Base-by-base conservation (phyloP, 2,888 invertebrate genomes). In the Eudemis profundana region DNA sequence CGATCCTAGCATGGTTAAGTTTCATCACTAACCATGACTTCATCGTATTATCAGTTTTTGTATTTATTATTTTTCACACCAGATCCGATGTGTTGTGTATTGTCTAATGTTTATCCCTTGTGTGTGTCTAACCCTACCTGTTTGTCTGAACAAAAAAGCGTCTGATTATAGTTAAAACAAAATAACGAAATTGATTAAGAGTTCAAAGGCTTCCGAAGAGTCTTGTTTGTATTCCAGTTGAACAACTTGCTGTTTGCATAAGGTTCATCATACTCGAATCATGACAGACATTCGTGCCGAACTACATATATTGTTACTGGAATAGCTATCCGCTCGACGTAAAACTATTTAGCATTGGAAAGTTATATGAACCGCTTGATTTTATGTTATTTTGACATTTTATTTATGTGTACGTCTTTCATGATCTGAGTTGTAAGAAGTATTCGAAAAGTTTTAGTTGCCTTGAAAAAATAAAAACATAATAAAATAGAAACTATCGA, bases 91-190 rank as follows among this genome's bases (percentile, higher is more conserved):
- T 92, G 90, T 93, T 96, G 96, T 96, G 96, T 96, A 95, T 96
- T 96, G 96, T 96, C 96, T 96, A 95, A 95, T 95, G 95, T 95
- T 95, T 93, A 94, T 95, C 95, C 96, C 94, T 95, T 96, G 96
- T 96, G 96, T 96, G 95, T 96, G 95, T 96, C 95, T 95, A 90
- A 95, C 94, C 94, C 93, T 86, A 90, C 92, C 92, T 90, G 90
- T 91, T 90, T 92, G 91, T 92, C 88, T 89, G 78, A 89, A 87
- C 75, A 83, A 88, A 87, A 84, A 87, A 79, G 86, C 90, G 90
- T 90, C 81, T 81, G 74, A 77, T 73, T 77, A 82, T 75, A 79
- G 75, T 74, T 74, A 78, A 78, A 77, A 78, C 66, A 73, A 56
- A 82, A 80, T 82, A 78, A 77, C 78, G 81, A 74, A 82, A 82